Conservation (phyloP, 2,113 vertebrate species). For the Chionodraco myersi region DNA sequence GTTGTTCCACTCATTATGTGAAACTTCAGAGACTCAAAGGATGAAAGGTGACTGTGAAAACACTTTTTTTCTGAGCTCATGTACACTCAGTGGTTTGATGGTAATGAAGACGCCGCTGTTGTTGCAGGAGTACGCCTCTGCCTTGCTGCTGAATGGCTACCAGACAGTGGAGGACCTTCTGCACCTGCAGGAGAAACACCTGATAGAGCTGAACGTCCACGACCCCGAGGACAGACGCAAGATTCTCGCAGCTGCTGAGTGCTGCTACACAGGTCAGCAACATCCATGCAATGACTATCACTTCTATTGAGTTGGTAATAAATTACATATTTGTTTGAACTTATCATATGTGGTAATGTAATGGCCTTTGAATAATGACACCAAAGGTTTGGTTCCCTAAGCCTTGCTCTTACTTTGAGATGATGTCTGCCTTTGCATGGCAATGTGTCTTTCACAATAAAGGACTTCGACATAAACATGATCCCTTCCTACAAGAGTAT, state of each 20-base stretch:
- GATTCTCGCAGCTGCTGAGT: slow-evolving; percentile 90
- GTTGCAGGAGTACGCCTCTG: slow-evolving; percentile 90
- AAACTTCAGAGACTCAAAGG: background rate
- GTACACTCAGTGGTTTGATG: background rate
- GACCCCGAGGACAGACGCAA: slow-evolving; percentile 89
- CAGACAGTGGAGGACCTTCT: slow-evolving; percentile 94
- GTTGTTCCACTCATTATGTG: background rate
- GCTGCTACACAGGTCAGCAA: slow-evolving; percentile 87
- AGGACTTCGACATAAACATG: too few relatives aligned
- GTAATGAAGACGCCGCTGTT: background rate
- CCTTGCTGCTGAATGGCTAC: slow-evolving; percentile 94
- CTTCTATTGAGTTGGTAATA: background rate
- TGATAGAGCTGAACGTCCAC: slow-evolving; percentile 93
- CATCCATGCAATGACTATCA: background rate
- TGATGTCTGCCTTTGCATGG: too few relatives aligned
- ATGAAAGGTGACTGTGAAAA: background rate
- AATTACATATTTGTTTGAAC: too few relatives aligned
- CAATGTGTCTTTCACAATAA: too few relatives aligned
- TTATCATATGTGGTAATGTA: too few relatives aligned
- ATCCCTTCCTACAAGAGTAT: too few relatives aligned
- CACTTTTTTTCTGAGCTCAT: background rate
- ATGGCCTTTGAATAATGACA: too few relatives aligned
- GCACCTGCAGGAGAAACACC: slow-evolving; percentile 92
- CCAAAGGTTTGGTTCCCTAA: too few relatives aligned
- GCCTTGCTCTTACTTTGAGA: too few relatives aligned